Evolutionary conservation across 2,888 invertebrate species (phyloP).

Genomic region (Agrotis clavis): DNA sequence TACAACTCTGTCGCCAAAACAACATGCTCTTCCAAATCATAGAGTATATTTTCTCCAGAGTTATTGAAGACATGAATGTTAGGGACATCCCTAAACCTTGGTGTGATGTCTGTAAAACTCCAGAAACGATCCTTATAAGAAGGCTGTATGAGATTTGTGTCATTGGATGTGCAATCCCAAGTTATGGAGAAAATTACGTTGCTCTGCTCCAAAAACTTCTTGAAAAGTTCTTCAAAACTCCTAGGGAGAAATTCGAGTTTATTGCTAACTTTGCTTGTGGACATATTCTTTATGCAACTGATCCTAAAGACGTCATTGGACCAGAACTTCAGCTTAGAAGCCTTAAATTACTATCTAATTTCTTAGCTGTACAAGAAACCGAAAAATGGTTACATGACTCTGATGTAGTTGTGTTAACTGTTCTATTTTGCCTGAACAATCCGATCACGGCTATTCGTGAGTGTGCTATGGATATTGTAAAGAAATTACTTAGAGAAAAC

Average conservation of each 20-base stretch:
- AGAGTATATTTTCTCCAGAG: conserved; percentile 88
- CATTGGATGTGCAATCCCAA: conserved; percentile 85
- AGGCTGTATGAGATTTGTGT: conserved; percentile 87
- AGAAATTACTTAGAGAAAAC: conserved; percentile 75
- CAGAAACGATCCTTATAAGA: conserved; percentile 82
- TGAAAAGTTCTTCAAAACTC: conserved; percentile 81
- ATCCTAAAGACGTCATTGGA: conserved; percentile 85
- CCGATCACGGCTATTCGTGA: conserved; percentile 90
- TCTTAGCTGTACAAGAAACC: conserved; percentile 74
- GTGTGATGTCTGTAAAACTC: conserved; percentile 84
- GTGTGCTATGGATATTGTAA: conserved; percentile 90
- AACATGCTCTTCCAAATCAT: conserved; percentile 91
- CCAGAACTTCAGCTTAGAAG: conserved; percentile 89
- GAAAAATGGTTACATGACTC: conserved; percentile 83
- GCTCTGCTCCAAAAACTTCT: conserved; percentile 86
- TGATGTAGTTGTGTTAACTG: conserved; percentile 87
- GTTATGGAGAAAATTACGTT: conserved; percentile 81
- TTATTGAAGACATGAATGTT: conserved; percentile 87
- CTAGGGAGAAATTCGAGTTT: conserved; percentile 89
- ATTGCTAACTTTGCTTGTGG: conserved; percentile 91
- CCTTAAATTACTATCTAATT: conserved; percentile 83
- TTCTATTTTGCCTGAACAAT: conserved; percentile 91
- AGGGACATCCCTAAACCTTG: conserved; percentile 81
- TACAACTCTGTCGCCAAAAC: conserved; percentile 80
- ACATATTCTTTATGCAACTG: conserved; percentile 83